Evolutionary conservation across 1,140 invertebrate species (phyloP).

Genomic region (Drosophila lowei): DNA sequence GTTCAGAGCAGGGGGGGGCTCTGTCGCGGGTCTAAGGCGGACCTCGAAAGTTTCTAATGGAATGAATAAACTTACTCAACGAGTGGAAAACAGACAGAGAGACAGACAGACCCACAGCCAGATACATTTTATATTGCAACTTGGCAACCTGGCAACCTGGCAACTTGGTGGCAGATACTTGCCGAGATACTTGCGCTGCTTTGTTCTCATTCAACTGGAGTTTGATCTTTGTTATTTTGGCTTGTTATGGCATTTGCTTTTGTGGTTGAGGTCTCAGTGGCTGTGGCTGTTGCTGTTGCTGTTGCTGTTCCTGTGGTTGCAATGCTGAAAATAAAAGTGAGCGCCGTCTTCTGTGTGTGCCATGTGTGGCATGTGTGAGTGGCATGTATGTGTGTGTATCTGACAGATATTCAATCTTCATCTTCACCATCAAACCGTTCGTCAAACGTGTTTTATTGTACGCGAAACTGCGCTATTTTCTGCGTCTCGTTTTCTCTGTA

Average conservation of each 20-base stretch:
- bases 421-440: conserved; percentile 69
- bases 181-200: conserved; percentile 12
- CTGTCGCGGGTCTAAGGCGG: background rate
- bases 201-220: conserved; percentile 45
- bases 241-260: conserved; percentile 54
- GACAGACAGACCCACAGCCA: background rate
- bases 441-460: conserved; percentile 76
- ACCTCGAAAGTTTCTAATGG: conserved; percentile 17
- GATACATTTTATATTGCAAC: conserved; percentile 16
- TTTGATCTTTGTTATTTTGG: conserved; percentile 75
- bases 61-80: conserved; percentile 21
- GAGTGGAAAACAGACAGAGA: conserved; percentile 2
- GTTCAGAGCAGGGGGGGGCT: background rate
- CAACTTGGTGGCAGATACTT: conserved; percentile 6
- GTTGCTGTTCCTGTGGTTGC: conserved; percentile 57
- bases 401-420: conserved; percentile 78
- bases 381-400: conserved; percentile 47
- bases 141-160: conserved; percentile 14
- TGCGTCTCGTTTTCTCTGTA: conserved; percentile 23
- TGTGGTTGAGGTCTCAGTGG: conserved; percentile 10
- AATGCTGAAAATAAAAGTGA: conserved; percentile 73
- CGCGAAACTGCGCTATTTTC: conserved; percentile 63
- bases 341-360: conserved; percentile 45
- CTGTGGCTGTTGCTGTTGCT: conserved; percentile 32
- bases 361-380: background rate